These are phyloP conservation scores for Leptopterna dolabrata DNA, from an alignment of 2,888 invertebrate species.

Conservation along the genomic window DNA sequence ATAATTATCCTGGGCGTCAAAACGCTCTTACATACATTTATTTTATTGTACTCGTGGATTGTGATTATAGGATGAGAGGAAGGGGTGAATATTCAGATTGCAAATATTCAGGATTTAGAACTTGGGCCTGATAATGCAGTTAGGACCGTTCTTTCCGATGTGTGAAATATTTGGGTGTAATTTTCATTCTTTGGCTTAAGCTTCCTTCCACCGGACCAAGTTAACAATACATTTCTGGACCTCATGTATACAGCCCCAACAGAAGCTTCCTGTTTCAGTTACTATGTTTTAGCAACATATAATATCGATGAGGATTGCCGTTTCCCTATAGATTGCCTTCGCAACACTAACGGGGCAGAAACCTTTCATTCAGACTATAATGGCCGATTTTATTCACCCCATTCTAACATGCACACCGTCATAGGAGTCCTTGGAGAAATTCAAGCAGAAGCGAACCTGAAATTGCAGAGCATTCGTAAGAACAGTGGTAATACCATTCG, in stretches of 20 bases:
- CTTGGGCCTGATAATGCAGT: no score
- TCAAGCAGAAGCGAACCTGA: background rate
- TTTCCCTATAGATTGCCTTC: background rate
- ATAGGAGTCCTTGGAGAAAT: background rate
- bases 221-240: background rate
- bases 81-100: no score
- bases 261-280: constrained; percentile 12
- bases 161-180: no score
- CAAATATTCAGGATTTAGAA: no score
- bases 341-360: background rate
- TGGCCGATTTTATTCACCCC: background rate
- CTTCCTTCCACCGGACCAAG: background rate
- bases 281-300: background rate
- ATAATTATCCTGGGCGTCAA: no score
- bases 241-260: background rate
- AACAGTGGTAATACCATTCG: background rate
- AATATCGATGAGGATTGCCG: background rate
- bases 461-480: no score
- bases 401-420: background rate
- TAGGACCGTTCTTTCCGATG: no score
- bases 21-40: no score
- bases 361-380: background rate
- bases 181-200: background rate
- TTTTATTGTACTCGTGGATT: no score
- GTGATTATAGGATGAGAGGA: no score